Conservation (phyloP, 2,113 vertebrate species). For the Pangasianodon gigas region DNA sequence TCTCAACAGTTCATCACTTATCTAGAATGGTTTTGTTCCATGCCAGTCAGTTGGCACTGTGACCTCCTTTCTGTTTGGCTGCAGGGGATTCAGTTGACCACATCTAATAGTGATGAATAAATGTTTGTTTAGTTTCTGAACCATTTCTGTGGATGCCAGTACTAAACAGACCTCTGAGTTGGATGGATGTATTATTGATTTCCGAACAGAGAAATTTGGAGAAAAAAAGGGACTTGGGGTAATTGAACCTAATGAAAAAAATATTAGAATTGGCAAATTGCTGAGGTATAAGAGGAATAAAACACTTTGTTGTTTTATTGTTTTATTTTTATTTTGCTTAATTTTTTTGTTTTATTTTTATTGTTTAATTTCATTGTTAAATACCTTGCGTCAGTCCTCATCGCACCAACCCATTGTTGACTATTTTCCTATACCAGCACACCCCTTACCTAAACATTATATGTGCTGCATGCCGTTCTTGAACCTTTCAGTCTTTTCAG, state of each 20-base stretch:
- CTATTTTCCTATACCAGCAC: background rate
- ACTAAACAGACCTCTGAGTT: background rate
- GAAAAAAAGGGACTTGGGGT: background rate
- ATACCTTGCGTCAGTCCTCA: background rate
- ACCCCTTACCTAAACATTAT: background rate
- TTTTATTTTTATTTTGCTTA: no score
- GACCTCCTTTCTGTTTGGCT: background rate
- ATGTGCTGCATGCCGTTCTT: background rate
- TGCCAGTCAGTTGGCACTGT: background rate
- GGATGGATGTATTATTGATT: background rate
- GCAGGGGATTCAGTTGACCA: background rate
- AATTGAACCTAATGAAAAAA: background rate
- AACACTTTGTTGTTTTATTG: no score
- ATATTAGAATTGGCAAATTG: background rate
- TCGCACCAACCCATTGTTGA: background rate
- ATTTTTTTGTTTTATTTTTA: no score
- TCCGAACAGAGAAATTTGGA: background rate
- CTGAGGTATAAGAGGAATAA: no score
- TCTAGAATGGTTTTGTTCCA: background rate
- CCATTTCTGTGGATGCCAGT: background rate
- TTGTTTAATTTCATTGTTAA: no score
- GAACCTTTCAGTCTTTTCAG: background rate
- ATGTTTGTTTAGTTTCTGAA: background rate
- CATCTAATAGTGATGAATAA: background rate
- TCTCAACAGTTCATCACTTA: background rate